phyloP scores from a whole-genome alignment of 1,140 invertebrate species.

The Zaprionus vittiger region DNA sequence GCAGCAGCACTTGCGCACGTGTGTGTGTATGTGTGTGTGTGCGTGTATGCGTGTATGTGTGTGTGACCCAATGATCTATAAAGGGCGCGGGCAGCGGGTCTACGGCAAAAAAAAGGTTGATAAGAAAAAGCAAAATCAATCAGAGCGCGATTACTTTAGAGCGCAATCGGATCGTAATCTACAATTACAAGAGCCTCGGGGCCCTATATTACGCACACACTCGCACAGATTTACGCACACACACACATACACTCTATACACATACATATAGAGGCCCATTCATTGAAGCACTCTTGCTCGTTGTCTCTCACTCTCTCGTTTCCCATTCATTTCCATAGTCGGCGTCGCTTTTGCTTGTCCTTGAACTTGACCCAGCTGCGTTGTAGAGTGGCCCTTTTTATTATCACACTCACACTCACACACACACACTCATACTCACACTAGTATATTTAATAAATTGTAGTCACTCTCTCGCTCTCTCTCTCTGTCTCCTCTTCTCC shows the following conservation, averaged over 20 bases:
- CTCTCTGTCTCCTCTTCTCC: neutral
- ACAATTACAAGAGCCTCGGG: constrained; percentile 33
- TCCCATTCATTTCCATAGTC: constrained; percentile 66
- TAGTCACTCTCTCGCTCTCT: constrained; percentile 16
- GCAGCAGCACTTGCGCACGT: neutral
- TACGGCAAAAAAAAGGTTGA: constrained; percentile 24
- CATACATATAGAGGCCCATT: constrained; percentile 23
- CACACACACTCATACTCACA: constrained; percentile 57
- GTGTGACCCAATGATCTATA: constrained; percentile 80
- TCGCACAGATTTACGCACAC: too few species aligned
- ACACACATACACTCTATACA: neutral
- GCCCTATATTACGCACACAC: constrained; percentile 17
- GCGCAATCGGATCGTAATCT: constrained; percentile 32
- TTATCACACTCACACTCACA: constrained; percentile 48
- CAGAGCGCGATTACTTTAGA: constrained; percentile 36
- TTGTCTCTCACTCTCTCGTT: constrained; percentile 25
- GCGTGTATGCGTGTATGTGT: constrained; percentile 13
- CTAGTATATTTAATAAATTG: constrained; percentile 73
- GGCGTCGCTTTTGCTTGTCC: constrained; percentile 59
- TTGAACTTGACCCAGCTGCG: constrained; percentile 77
- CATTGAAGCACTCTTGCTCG: constrained; percentile 19
- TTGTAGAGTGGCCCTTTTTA: constrained; percentile 64
- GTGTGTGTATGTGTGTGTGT: neutral
- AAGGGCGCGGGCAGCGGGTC: constrained; percentile 61
- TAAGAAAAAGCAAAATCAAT: constrained; percentile 66